Evolutionary conservation across 2,797 vertebrate species (phyloP), one percentile per base, ranked within the genome.

Genomic region (Tympanoctomys barrerae): DNA sequence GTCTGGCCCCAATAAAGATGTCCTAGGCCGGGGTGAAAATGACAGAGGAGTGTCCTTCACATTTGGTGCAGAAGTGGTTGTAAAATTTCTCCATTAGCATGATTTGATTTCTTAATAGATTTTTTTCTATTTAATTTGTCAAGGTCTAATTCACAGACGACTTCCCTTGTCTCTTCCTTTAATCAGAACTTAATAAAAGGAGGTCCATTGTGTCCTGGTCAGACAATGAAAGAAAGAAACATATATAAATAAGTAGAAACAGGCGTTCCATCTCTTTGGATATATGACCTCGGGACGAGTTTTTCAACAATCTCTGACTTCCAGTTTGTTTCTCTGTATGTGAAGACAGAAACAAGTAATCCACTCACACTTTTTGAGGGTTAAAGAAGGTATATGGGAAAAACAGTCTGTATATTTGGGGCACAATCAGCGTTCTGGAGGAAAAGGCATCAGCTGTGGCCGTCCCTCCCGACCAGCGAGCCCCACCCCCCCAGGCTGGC

Each of bases 101-200:
- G 42, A 42, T 42, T 42, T 49, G 49, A 49, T 49, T 49, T 8
- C 19, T 89, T 28, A 8, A 83, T 26, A 86, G 22, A 91, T 90
- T 90, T 70, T 78, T 62, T 94, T 91, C 31, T 61, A 42, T 87
- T 88, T 87, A 92, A 85, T 89, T 95, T 36, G 52, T 92, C 66
- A 83, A 66, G 22, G 14, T 82, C 80, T 89, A 90, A 87, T 84
- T 96, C 95, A 94, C 28, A 33, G 49, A 73, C 49, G 73, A 22
- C 13, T 94, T 92, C 92, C 39, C 80, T 81, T 91, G 39, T 28
- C 33, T 96, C 92, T 94, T 89, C 42, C 19, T 21, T 94, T 93
- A 94, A 97, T 96, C 95, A 96, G 95, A 95, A 96, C 84, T 95
- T 96, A 49, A 96, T 87, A 73, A 94, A 94, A 36, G 46, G 94